Conservation (phyloP, 2,888 invertebrate genomes). For the Tenthredo mesomela region DNA sequence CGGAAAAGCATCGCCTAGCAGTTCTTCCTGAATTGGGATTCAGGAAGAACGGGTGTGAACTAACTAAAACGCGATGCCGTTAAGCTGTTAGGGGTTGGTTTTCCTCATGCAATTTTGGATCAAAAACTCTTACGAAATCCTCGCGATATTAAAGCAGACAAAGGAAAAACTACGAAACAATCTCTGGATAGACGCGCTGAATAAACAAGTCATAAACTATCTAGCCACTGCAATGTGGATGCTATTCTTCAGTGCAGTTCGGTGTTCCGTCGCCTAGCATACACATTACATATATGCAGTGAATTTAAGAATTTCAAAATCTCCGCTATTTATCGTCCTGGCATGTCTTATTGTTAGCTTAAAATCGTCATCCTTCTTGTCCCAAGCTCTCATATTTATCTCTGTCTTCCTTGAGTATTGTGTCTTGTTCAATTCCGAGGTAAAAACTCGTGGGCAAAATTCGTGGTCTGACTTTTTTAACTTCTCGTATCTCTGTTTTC, state of each 20-base stretch:
- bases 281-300: neutral
- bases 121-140: constrained; percentile 14
- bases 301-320: constrained; percentile 11
- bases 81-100: neutral
- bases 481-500: no score
- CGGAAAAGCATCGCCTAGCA: constrained; percentile 24
- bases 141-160: neutral
- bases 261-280: neutral
- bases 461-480: neutral
- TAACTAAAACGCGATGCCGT: neutral
- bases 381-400: neutral
- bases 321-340: constrained; percentile 15
- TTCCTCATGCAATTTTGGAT: neutral
- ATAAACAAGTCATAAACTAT: constrained; percentile 27
- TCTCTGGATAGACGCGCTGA: neutral
- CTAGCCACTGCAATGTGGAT: constrained; percentile 5
- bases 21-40: constrained; percentile 9
- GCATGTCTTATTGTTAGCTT: constrained; percentile 16
- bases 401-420: neutral
- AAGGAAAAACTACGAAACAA: neutral
- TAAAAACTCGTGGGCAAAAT: neutral
- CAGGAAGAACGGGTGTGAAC: neutral
- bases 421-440: neutral
- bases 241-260: constrained; percentile 13
- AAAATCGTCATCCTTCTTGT: constrained; percentile 17